Base-by-base conservation (phyloP, 1,140 invertebrate species). In the Hermetia illucens region DNA sequence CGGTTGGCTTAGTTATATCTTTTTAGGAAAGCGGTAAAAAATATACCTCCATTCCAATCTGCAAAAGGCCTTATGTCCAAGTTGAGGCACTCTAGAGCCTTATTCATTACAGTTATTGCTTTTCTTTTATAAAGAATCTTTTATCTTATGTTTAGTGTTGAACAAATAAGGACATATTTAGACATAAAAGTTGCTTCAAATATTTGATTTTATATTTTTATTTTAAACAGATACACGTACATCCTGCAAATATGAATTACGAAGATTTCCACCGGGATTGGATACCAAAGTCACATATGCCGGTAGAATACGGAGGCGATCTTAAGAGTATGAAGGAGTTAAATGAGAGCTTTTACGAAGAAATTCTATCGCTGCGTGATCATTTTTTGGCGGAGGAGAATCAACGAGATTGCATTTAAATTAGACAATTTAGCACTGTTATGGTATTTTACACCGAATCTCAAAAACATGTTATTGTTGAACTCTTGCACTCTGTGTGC, bases 221-320 rank as follows among this genome's bases (percentile, higher is more conserved):
- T 16, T 5, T 32, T 32, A 17, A n/a, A 24, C 16, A 70, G 68
- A 43, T 69, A n/a, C 53, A 65, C 41, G 42, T 65, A 16, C 52
- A 69, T 46, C 33, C 48, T 31, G 39, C 53, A n/a, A 52, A 47
- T 21, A 52, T 58, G 3, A 53, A 62, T 21, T 47, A 61, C 18
- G 56, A 62, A 5, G 52, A 61, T 36, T 50, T 70, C 41, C 61
- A 65, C 43, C 18, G 58, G 17, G 43, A 58, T 3, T 39, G 39
- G 27, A 59, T 69, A 37, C 58, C 64, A 24, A 57, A 56, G 36
- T 47, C 61, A 17, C 66, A 58, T 49, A 43, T 69, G 12, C 68
- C 68, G 16, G 49, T 51, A 18, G 65, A 69, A 44, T 68, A 52
- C 39, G 65, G 64, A 22, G 68, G 68, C 1, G 50, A 62, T 46